Conservation (phyloP, 35 echinoderm and acorn worm genomes). For the Chiridota heheva region DNA sequence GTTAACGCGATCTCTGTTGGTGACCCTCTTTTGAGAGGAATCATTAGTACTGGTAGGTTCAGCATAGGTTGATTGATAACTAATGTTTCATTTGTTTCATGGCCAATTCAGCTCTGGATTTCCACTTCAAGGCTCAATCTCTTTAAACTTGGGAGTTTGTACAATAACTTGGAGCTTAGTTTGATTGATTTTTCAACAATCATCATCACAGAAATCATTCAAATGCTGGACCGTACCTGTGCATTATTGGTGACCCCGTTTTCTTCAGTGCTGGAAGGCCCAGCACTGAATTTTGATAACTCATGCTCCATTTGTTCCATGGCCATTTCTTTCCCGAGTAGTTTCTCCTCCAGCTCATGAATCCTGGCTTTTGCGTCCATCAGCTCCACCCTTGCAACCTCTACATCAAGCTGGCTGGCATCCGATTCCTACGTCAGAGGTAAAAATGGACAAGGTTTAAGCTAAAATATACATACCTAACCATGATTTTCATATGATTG, state of each 20-base stretch:
- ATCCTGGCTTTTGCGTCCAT: slow-evolving; percentile 59
- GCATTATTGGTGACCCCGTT: slow-evolving; percentile 11
- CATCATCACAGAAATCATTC: neutral
- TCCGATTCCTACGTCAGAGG: slow-evolving; percentile 97
- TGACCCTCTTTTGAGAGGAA: neutral
- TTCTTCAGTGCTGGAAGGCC: slow-evolving; percentile 7
- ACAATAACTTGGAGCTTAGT: neutral
- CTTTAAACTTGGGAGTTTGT: neutral
- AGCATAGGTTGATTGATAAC: slow-evolving; percentile 8
- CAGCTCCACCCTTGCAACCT: slow-evolving; percentile 62
- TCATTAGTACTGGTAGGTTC: slow-evolving; percentile 12
- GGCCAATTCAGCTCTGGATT: no score
- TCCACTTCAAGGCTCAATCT: no score
- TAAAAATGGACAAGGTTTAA: neutral
- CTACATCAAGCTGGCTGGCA: slow-evolving; percentile 65
- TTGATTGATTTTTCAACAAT: neutral
- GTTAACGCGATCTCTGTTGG: slow-evolving; percentile 9
- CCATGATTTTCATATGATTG: neutral
- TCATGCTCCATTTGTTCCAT: slow-evolving; percentile 66
- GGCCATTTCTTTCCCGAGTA: slow-evolving; percentile 77
- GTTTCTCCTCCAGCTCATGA: slow-evolving; percentile 70
- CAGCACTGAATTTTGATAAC: slow-evolving; percentile 23
- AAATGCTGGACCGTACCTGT: neutral
- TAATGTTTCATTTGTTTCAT: slow-evolving; percentile 63
- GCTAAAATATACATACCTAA: neutral